Percentiles rank a stretch among this genome's conserved stretches.
These are phyloP conservation scores for Uromys caudimaculatus DNA, from an alignment of 2,797 vertebrate species.

Conservation along the genomic window DNA sequence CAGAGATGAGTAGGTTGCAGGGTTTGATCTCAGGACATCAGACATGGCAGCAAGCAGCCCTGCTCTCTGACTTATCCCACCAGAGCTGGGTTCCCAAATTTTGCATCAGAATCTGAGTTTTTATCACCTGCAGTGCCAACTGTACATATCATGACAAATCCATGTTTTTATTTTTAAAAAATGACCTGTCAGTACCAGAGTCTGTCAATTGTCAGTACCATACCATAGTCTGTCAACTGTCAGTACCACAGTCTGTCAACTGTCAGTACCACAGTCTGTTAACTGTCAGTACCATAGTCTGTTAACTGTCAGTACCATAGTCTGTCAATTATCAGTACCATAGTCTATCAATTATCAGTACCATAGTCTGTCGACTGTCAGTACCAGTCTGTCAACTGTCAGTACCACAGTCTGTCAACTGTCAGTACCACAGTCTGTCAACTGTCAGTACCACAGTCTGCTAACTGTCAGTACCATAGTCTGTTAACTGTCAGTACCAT, in stretches of 20 bases:
- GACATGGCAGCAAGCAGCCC: background rate
- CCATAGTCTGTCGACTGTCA: background rate
- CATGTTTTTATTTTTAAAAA: constrained; percentile 44
- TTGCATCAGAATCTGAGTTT: constrained; percentile 23
- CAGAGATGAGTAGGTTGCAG: background rate
- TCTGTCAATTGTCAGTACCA: background rate
- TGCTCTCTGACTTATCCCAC: background rate
- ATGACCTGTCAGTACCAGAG: background rate
- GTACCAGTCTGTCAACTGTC: background rate
- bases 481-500: background rate
- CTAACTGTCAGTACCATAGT: background rate
- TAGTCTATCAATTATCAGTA: too few species aligned
- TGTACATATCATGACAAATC: background rate
- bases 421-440: background rate
- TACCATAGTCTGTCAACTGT: background rate
- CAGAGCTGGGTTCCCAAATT: background rate
- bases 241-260: background rate
- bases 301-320: too few species aligned
- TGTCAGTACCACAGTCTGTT: too few species aligned
- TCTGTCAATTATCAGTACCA: too few species aligned
- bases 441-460: too few species aligned
- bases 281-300: too few species aligned
- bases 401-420: background rate
- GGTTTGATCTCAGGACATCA: background rate
- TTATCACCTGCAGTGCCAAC: background rate